These are phyloP conservation scores for Yoshiicerus persimilis DNA, from an alignment of 1,140 invertebrate species.

Conservation along the genomic window DNA sequence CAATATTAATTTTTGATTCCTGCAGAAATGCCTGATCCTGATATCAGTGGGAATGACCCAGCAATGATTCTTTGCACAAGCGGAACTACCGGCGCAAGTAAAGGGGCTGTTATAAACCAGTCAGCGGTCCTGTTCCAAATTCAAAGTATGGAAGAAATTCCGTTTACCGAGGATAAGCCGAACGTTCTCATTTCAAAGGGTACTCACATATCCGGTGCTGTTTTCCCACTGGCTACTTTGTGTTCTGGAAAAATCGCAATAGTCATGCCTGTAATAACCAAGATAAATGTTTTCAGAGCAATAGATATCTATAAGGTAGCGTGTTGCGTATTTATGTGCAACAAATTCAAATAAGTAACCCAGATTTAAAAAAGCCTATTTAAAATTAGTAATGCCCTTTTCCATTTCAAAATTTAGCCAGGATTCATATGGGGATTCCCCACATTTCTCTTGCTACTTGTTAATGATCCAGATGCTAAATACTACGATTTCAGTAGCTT, in stretches of 20 bases:
- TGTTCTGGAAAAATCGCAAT: constrained; percentile 17
- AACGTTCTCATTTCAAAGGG: constrained; percentile 39
- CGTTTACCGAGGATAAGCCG: constrained; percentile 28
- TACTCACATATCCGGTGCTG: constrained; percentile 37
- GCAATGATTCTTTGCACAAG: constrained; percentile 40
- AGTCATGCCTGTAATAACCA: constrained; percentile 30
- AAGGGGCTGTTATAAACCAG: constrained; percentile 41
- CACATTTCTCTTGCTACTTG: constrained; percentile 30
- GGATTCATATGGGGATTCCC: constrained; percentile 31
- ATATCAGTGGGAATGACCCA: not conserved
- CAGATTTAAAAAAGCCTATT: too few relatives aligned
- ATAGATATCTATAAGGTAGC: constrained; percentile 35
- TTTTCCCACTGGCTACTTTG: constrained; percentile 25
- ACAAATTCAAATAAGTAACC: too few relatives aligned
- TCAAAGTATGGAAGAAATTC: not conserved
- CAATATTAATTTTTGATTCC: not conserved
- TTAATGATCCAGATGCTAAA: constrained; percentile 31
- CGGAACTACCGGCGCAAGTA: constrained; percentile 43
- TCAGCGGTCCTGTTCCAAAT: constrained; percentile 1
- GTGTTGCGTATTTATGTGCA: too few relatives aligned
- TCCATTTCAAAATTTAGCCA: not conserved
- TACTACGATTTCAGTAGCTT: constrained; percentile 42
- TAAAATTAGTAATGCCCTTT: too few relatives aligned
- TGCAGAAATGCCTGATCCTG: not conserved
- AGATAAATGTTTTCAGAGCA: constrained; percentile 39